Percentiles rank a stretch among this genome's conserved stretches.
Evolutionary conservation across 2,888 invertebrate species (phyloP).

Genomic region (Cotesia congregata): DNA sequence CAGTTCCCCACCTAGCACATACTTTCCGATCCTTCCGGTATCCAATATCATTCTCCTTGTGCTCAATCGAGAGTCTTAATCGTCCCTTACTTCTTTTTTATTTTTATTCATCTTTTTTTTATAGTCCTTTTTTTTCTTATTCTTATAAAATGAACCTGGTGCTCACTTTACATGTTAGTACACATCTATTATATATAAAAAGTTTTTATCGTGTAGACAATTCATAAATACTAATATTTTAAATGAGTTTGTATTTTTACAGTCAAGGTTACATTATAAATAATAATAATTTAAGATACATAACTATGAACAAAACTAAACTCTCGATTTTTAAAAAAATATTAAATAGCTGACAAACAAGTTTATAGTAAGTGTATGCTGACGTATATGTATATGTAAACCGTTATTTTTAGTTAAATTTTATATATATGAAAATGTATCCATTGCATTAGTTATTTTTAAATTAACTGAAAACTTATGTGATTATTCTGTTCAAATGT

Average conservation of each 20-base stretch:
- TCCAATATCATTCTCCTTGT: conserved; percentile 31
- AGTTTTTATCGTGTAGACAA: too few species aligned
- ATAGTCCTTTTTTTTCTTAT: neutral
- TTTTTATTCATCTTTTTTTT: conserved; percentile 3
- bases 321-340: neutral
- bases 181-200: too few species aligned
- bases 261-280: neutral
- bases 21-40: conserved; percentile 31
- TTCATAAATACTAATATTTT: neutral
- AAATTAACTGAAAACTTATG: too few species aligned
- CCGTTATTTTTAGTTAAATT: too few species aligned
- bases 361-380: neutral
- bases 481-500: too few species aligned
- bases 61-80: neutral
- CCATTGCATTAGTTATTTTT: too few species aligned
- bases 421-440: too few species aligned
- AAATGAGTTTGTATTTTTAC: neutral
- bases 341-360: neutral
- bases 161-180: too few species aligned
- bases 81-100: neutral
- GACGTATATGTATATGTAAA: neutral
- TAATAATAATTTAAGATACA: neutral
- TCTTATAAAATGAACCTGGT: too few species aligned
- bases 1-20: conserved; percentile 15
- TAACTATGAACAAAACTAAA: neutral